Conservation (phyloP, 30 jellyfish, hydroid and myxozoan species). For the Catostylus mosaicus region DNA sequence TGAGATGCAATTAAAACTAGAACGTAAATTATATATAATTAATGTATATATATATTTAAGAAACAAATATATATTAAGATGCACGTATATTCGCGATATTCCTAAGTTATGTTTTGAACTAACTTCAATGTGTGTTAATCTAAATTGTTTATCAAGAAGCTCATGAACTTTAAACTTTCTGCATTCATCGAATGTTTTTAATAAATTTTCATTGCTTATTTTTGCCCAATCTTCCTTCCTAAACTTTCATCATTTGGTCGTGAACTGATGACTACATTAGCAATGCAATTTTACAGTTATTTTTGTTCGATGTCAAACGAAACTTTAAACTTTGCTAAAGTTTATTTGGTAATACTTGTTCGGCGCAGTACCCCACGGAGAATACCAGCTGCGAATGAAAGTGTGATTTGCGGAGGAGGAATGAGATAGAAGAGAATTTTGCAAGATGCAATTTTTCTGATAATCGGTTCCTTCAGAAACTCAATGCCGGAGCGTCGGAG, state of each 20-base stretch:
- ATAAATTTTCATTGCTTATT: not conserved
- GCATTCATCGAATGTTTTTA: not conserved
- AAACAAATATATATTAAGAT: not conserved
- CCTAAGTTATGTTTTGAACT: slow-evolving; percentile 2
- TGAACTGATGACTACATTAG: not conserved
- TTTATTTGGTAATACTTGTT: not conserved
- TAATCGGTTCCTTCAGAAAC: not conserved
- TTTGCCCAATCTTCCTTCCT: not conserved
- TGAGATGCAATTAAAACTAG: not conserved
- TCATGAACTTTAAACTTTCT: not conserved
- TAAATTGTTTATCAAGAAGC: not conserved
- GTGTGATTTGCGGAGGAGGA: too few relatives aligned
- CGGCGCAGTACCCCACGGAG: not conserved
- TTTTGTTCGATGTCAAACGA: not conserved
- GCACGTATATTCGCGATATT: too few relatives aligned
- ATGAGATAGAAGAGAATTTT: too few relatives aligned
- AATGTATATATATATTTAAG: not conserved
- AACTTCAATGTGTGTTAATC: not conserved
- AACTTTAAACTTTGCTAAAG: not conserved
- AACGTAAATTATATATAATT: not conserved
- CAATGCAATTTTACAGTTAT: not conserved
- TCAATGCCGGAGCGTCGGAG: not conserved
- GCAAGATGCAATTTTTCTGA: not conserved
- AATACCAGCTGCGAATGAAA: too few relatives aligned
- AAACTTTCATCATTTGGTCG: not conserved